Base-by-base conservation (phyloP, 1,140 invertebrate species). In the Charaxes varanes region DNA sequence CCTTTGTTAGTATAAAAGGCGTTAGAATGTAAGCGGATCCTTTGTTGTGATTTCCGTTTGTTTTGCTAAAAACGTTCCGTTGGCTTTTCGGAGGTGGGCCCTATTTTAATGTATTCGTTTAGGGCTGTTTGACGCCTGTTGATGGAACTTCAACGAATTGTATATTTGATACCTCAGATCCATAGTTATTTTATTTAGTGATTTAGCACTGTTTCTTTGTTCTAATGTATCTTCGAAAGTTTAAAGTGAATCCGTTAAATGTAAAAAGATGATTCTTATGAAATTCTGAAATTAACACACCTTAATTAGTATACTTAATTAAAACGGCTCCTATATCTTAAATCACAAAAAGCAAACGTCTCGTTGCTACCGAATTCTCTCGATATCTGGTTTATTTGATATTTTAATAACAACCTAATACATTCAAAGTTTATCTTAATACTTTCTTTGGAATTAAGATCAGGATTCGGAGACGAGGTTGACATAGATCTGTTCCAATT, bases 1-100 rank as follows among this genome's bases (percentile, higher is more conserved):
- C 71, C 72, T 79, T 82, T 79, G 74, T 79, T 77, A 69, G 68
- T 70, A 69, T 74, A 77, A 78, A 74, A 77, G 74, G 74, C 64
- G 74, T 82, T 67, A 72, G 62, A 68, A 69, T 72, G 74, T 79
- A 70, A 76, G 66, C 60, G 56, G 63, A 71, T 64, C 74, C 70
- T 71, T 76, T 77, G 72, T 68, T 68, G 55, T 65, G 66, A 80
- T 73, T 78, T 66, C 60, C 56, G 60, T 70, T 62, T 70, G 60
- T 60, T 70, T 28, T 28, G 24, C 11, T 47, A 33, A 35, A 47
- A 47, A 47, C 44, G 31, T 43, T 35, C 22, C 22, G 35, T 28
- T 22, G 18, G 36, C 28, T 36, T 32, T 46, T 38, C 35, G 24
- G 24, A 34, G 23, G 11, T 40, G 32, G 30, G 35, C 15, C 3